Evolutionary conservation across 1,140 invertebrate species (phyloP).

Genomic region (Leguminivora glycinivorella): DNA sequence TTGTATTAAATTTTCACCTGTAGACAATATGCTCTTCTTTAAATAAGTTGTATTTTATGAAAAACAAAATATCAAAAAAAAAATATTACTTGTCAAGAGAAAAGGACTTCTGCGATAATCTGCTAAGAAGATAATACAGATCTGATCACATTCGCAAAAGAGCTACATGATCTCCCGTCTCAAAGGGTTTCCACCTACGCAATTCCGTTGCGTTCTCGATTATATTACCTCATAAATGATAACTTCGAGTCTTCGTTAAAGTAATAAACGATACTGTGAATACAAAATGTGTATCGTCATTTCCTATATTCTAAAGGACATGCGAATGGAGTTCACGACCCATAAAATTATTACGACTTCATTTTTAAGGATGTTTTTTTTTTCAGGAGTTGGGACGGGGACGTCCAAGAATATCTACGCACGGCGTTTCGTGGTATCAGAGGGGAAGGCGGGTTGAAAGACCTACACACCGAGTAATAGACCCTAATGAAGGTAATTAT

Average conservation of each 20-base stretch:
- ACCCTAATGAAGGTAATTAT: constrained; percentile 66
- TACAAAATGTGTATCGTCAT: background rate
- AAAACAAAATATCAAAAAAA: too few species aligned
- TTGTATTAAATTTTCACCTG: too few species aligned
- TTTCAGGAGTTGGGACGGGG: constrained; percentile 47
- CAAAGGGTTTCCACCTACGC: background rate
- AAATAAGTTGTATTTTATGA: too few species aligned
- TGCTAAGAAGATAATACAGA: constrained; percentile 2
- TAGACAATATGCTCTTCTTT: too few species aligned
- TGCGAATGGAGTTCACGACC: background rate
- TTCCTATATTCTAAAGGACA: background rate
- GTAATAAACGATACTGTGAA: constrained; percentile 7
- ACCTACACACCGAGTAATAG: constrained; percentile 62
- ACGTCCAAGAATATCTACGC: constrained; percentile 40
- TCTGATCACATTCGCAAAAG: background rate
- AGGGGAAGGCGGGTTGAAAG: constrained; percentile 54
- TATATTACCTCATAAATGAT: constrained; percentile 5
- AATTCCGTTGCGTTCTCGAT: background rate
- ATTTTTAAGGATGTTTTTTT: constrained; percentile 37
- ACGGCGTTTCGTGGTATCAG: constrained; percentile 54
- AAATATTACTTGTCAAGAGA: too few species aligned
- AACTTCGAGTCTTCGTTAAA: background rate
- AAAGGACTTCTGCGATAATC: background rate
- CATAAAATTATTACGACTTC: constrained; percentile 22
- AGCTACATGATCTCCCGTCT: background rate